These are phyloP conservation scores for Keiferia lycopersicella DNA, from an alignment of 2,888 invertebrate species.

Conservation along the genomic window DNA sequence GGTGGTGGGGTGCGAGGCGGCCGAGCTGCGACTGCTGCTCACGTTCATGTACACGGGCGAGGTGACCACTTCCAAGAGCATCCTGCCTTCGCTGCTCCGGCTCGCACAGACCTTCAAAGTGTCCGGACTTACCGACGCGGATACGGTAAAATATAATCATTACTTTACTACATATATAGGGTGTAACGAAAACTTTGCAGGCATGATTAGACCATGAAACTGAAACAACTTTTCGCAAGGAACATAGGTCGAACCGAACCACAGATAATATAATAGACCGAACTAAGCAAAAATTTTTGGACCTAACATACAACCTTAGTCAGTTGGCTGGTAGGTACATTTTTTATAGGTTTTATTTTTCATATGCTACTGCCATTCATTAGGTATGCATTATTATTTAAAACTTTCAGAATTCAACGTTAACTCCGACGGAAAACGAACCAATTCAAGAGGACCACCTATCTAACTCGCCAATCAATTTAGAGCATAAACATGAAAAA, in stretches of 20 bases:
- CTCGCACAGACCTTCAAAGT: constrained; percentile 91
- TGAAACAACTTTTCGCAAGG: too few species aligned
- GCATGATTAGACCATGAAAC: too few species aligned
- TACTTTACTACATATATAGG: too few species aligned
- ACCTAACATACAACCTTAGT: too few species aligned
- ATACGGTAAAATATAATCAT: constrained; percentile 77
- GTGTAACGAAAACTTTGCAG: too few species aligned
- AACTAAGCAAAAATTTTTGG: too few species aligned
- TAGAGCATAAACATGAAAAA: constrained; percentile 52
- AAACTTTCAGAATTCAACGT: constrained; percentile 61
- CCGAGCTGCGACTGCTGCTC: constrained; percentile 88
- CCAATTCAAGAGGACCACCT: constrained; percentile 41
- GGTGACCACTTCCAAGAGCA: constrained; percentile 90
- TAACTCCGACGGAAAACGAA: constrained; percentile 59
- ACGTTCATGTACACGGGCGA: constrained; percentile 95
- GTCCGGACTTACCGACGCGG: constrained; percentile 87
- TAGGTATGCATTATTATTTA: too few species aligned
- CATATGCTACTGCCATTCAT: too few species aligned
- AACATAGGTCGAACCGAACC: too few species aligned
- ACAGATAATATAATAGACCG: too few species aligned
- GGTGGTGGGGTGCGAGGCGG: constrained; percentile 85
- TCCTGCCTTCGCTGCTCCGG: constrained; percentile 87
- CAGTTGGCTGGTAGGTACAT: too few species aligned
- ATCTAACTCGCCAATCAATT: constrained; percentile 49
- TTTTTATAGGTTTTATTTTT: too few species aligned